phyloP scores from a whole-genome alignment of 2,113 vertebrate genomes.

The Pelmatolapia mariae region DNA sequence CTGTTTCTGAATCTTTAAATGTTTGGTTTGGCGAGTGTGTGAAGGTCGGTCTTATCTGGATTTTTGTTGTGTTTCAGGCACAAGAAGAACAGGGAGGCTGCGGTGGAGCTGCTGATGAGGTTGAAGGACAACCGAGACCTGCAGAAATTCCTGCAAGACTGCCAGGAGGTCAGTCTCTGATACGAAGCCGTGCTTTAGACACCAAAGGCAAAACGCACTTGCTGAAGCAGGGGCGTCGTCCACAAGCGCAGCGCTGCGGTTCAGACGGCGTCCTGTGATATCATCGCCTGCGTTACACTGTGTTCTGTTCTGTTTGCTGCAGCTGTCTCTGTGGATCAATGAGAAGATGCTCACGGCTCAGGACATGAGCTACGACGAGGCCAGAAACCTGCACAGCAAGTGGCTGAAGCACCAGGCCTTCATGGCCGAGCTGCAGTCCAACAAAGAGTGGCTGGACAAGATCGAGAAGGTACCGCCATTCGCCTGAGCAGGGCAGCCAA shows the following conservation, averaged over 20 bases:
- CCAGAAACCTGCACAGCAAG: slow-evolving; percentile 92
- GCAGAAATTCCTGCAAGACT: slow-evolving; percentile 96
- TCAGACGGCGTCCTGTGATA: not conserved
- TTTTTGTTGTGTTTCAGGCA: slow-evolving; percentile 71
- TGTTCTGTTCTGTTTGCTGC: not conserved
- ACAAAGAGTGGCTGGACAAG: slow-evolving; percentile 98
- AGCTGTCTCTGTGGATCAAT: slow-evolving; percentile 95
- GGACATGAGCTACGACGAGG: slow-evolving; percentile 96
- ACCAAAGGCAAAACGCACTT: not conserved
- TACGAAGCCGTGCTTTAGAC: not conserved
- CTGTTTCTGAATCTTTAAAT: not conserved
- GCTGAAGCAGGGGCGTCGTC: not conserved
- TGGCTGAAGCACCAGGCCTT: slow-evolving; percentile 92
- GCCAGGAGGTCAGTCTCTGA: slow-evolving; percentile 81
- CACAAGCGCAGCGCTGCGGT: not conserved
- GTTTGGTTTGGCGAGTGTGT: not conserved
- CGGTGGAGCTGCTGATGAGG: slow-evolving; percentile 90
- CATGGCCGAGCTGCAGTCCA: slow-evolving; percentile 91
- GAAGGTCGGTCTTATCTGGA: not conserved
- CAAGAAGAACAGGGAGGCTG: slow-evolving; percentile 90
- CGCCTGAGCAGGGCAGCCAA: not conserved
- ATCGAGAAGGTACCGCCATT: slow-evolving; percentile 82
- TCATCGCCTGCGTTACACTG: not conserved
- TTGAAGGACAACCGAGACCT: slow-evolving; percentile 96
- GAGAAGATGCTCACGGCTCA: slow-evolving; percentile 98